A percentile compares a stretch with the other conserved stretches of the same genome.
phyloP scores from a whole-genome alignment of 2,113 vertebrate genomes.

The Varanus komodoensis region DNA sequence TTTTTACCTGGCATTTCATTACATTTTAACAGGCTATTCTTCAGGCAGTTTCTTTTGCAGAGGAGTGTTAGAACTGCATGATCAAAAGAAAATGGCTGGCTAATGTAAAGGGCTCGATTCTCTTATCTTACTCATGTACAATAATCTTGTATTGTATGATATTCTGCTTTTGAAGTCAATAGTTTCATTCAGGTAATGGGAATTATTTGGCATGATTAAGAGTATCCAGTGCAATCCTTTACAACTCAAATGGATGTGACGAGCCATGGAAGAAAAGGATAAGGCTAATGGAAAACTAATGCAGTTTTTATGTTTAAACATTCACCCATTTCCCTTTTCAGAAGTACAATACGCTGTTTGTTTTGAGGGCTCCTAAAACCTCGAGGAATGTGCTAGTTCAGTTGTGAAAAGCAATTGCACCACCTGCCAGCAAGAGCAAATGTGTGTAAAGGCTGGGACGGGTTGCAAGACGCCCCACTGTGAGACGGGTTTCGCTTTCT shows the following conservation, averaged over 20 bases:
- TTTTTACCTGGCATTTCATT: conserved; percentile 30
- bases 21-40: conserved; percentile 39
- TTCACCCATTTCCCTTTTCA: neutral
- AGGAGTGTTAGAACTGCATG: neutral
- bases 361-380: neutral
- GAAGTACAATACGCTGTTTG: conserved; percentile 3
- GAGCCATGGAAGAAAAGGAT: neutral
- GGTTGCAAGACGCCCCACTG: neutral
- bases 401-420: conserved; percentile 11
- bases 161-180: neutral
- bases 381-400: neutral
- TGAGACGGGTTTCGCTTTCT: conserved; percentile 5
- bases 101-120: conserved; percentile 1
- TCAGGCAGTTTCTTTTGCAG: conserved; percentile 28
- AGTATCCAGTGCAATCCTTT: neutral
- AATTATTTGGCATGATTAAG: neutral
- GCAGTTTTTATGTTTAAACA: neutral
- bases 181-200: neutral
- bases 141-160: neutral
- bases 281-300: neutral
- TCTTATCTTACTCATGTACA: conserved; percentile 6
- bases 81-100: conserved; percentile 30
- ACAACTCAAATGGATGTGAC: conserved; percentile 12
- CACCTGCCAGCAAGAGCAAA: conserved; percentile 12
- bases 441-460: neutral